Conservation (phyloP, 2,888 invertebrate species). For the Pachydiplax longipennis region DNA sequence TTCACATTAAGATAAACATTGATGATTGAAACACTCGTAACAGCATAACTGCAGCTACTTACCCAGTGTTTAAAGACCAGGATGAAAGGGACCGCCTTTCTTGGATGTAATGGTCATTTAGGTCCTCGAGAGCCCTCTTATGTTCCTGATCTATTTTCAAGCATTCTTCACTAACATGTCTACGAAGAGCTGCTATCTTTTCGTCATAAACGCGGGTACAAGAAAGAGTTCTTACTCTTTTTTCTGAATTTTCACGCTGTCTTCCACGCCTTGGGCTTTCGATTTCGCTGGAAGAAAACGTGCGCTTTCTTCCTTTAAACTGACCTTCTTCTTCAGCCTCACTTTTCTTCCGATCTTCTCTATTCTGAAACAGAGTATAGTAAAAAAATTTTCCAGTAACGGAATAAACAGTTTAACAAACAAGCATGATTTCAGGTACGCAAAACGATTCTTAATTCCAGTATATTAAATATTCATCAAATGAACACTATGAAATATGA, state of each 20-base stretch:
- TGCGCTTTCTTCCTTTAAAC: background rate
- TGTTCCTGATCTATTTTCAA: constrained; percentile 17
- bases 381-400: background rate
- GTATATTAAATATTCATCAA: background rate
- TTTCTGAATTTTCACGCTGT: background rate
- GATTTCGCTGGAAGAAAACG: background rate
- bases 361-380: background rate
- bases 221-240: constrained; percentile 14
- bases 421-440: too few relatives aligned
- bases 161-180: constrained; percentile 13
- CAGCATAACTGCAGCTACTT: background rate
- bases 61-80: background rate
- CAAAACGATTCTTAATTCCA: background rate
- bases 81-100: constrained; percentile 3
- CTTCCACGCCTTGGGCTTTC: constrained; percentile 18
- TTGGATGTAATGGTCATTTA: background rate
- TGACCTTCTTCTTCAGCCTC: background rate
- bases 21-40: too few relatives aligned
- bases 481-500: background rate
- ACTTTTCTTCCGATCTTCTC: background rate
- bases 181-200: background rate
- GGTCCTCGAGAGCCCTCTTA: background rate
- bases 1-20: too few relatives aligned
- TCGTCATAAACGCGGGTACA: constrained; percentile 19
- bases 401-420: too few relatives aligned